These are phyloP conservation scores for Spondyliosoma cantharus DNA, from an alignment of 2,797 vertebrate species.

Conservation along the genomic window DNA sequence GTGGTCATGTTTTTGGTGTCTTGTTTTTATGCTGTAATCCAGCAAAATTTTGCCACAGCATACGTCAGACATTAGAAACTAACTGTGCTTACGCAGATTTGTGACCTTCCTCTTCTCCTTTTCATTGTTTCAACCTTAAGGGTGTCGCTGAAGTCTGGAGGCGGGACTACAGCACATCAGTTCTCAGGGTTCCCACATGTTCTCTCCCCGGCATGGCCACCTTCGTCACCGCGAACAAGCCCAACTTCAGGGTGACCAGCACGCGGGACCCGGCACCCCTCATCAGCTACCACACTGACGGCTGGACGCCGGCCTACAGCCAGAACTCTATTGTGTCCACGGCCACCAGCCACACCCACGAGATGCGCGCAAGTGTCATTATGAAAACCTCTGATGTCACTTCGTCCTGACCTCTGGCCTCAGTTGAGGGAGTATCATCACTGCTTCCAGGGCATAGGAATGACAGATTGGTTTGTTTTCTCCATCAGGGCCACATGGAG, in stretches of 20 bases:
- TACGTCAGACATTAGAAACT: constrained; percentile 3
- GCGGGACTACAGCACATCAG: constrained; percentile 76
- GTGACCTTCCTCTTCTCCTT: neutral
- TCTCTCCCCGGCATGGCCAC: constrained; percentile 94
- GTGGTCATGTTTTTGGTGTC: neutral
- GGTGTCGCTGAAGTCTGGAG: constrained; percentile 50
- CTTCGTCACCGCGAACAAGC: constrained; percentile 90
- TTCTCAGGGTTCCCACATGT: constrained; percentile 81
- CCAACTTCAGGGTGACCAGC: constrained; percentile 92
- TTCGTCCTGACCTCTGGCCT: constrained; percentile 66
- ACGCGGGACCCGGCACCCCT: constrained; percentile 89
- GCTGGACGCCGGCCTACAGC: constrained; percentile 84
- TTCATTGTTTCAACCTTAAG: constrained; percentile 22
- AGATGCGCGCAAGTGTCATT: constrained; percentile 95
- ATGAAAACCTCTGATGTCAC: constrained; percentile 95
- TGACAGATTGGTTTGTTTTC: constrained; percentile 31
- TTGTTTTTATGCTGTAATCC: neutral
- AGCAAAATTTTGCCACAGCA: neutral
- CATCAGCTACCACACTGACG: constrained; percentile 86
- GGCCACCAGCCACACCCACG: constrained; percentile 80
- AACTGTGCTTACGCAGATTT: no score
- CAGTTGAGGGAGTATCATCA: constrained; percentile 6
- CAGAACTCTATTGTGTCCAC: constrained; percentile 73
- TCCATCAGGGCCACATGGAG: constrained; percentile 26
- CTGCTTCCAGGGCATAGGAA: constrained; percentile 45